phyloP scores from a whole-genome alignment of 2,797 vertebrate species.

The Nothura maculosa region DNA sequence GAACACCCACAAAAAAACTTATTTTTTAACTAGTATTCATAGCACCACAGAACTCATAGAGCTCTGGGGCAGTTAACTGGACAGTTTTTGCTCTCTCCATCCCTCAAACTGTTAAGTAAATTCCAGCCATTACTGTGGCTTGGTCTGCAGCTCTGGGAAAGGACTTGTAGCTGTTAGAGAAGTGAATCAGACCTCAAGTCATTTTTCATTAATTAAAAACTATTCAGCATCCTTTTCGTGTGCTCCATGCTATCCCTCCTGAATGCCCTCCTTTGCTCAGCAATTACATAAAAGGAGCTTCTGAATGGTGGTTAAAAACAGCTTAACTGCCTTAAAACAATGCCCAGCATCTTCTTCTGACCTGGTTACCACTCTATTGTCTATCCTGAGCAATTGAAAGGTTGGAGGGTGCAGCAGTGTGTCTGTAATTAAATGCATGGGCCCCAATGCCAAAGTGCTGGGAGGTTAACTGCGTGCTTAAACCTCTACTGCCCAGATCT shows the following conservation, averaged over 20 bases:
- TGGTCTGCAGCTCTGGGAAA: constrained; percentile 30
- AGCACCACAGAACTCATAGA: neutral
- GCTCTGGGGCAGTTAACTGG: constrained; percentile 29
- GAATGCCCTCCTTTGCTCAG: constrained; percentile 31
- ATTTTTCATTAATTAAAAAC: constrained; percentile 49
- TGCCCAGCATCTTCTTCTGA: constrained; percentile 27
- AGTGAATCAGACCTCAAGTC: neutral
- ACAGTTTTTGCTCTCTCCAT: neutral
- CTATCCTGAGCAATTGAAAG: constrained; percentile 36
- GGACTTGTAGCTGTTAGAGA: neutral
- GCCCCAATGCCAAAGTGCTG: neutral
- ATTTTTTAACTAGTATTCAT: neutral
- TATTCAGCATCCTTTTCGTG: neutral
- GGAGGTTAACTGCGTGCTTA: neutral
- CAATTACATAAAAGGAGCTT: constrained; percentile 18
- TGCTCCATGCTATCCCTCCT: constrained; percentile 5
- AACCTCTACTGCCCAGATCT: neutral
- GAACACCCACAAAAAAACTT: neutral
- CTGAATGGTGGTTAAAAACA: neutral
- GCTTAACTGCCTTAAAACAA: constrained; percentile 41
- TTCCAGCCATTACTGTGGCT: constrained; percentile 18
- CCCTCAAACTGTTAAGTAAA: neutral
- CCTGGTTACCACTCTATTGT: constrained; percentile 24
- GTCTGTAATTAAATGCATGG: constrained; percentile 39
- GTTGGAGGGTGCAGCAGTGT: neutral